Evolutionary conservation across 2,113 vertebrate genomes (phyloP).

Genomic region (Oreochromis spilurus): DNA sequence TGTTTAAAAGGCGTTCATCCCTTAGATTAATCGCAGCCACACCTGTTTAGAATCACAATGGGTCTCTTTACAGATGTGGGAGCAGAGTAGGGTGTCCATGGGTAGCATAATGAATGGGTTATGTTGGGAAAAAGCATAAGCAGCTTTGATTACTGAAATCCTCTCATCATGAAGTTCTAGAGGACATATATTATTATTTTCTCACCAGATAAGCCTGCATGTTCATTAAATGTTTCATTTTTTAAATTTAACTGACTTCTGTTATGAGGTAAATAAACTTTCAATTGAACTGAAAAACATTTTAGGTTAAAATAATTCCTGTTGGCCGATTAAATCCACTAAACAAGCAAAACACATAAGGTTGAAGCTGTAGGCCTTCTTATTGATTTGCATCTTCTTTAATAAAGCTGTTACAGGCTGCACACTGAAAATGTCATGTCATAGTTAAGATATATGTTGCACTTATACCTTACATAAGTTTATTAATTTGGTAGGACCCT

Average conservation of each 20-base stretch:
- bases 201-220: background rate
- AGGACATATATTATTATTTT: rapidly evolving
- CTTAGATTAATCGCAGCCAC: slow-evolving; percentile 35
- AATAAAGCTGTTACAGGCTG: background rate
- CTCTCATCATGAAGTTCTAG: background rate
- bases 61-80: background rate
- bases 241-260: background rate
- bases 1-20: slow-evolving; percentile 34
- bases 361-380: background rate
- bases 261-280: background rate
- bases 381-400: background rate
- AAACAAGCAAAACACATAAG: background rate
- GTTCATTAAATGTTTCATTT: background rate
- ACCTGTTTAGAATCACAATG: slow-evolving; percentile 38
- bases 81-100: background rate
- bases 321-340: background rate
- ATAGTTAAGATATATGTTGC: background rate
- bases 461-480: background rate
- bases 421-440: background rate
- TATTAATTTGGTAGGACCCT: background rate
- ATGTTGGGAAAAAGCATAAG: background rate
- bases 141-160: background rate
- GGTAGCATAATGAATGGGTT: background rate
- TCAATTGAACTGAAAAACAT: background rate
- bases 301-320: background rate